Evolutionary conservation across 2,797 vertebrate genomes (phyloP), one percentile per base, ranked within the genome.

Genomic region (Sebastolobus altivelis): DNA sequence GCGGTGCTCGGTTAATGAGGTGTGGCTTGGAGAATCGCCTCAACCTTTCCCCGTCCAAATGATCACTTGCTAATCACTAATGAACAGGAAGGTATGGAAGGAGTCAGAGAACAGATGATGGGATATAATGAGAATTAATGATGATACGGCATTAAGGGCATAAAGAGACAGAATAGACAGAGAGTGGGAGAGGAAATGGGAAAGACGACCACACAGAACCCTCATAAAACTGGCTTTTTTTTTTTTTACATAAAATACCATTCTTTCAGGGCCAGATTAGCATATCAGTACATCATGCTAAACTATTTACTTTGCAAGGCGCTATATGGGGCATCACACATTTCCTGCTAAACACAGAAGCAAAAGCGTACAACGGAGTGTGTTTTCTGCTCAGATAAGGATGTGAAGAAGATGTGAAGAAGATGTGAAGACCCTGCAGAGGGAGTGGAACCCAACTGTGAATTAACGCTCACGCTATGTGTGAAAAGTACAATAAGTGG

Each of bases 81-180:
- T 59, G 82, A 90, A 80, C 37, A 46, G 84, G 61, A 72, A 81
- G 80, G 69, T 80, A 77, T 14, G 58, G 52, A 75, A 56, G 65
- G 68, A 87, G 77, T 80, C 89, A 59, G 6, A 29, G 78, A 87
- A 84, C 77, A 84, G 88, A 90, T 76, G 85, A 93, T 66, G 66
- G 63, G 87, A 89, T 84, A 89, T 90, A 84, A 92, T 87, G 79
- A 87, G 80, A 84, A 89, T 89, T 88, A 87, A 89, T 87, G 80
- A 80, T 72, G 80, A 78, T 80, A 67, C 2, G 3, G 77, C 78
- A 58, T 82, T 81, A 90, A 86, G 88, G 87, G 85, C 63, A 71
- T 59, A 60, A 29, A 76, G 37, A 81, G 61, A 81, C 16, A 59
- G 33, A n/a, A 18, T 1, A 77, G 72, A 79, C 12, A 38, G 31